Evolutionary conservation across 2,797 vertebrate species (phyloP).

Genomic region (Craterocephalus amniculus): DNA sequence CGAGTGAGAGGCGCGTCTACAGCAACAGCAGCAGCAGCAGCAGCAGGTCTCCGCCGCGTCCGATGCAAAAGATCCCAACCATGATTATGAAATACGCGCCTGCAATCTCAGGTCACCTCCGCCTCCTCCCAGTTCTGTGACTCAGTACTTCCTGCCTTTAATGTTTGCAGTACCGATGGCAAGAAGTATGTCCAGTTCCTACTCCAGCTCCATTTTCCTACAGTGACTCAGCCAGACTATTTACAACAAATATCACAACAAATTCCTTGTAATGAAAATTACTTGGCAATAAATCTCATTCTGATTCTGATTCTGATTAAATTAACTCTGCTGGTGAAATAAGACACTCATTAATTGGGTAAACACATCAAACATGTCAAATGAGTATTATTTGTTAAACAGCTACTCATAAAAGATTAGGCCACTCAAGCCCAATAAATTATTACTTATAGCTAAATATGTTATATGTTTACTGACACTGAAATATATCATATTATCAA

Average conservation of each 20-base stretch:
- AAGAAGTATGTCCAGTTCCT: neutral
- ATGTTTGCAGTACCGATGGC: constrained; percentile 5
- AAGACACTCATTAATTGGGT: neutral
- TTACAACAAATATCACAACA: too few relatives aligned
- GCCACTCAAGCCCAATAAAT: neutral
- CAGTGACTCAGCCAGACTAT: neutral
- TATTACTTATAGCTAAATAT: neutral
- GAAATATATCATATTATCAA: too few relatives aligned
- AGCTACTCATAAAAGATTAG: neutral
- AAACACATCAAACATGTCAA: neutral
- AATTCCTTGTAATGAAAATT: too few relatives aligned
- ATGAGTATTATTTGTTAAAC: neutral
- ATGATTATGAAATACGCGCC: constrained; percentile 60
- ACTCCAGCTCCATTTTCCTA: too few relatives aligned
- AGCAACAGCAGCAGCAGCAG: constrained; percentile 31
- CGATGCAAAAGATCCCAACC: constrained; percentile 31
- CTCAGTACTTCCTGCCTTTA: constrained; percentile 45
- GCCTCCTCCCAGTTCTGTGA: constrained; percentile 46
- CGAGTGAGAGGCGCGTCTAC: constrained; percentile 17
- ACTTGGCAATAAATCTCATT: too few relatives aligned
- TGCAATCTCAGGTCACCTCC: constrained; percentile 30
- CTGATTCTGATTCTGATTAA: too few relatives aligned
- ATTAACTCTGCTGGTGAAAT: neutral
- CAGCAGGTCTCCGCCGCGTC: constrained; percentile 46
- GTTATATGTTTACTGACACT: neutral